Conservation (phyloP, 2,888 invertebrate genomes). For the Spodoptera littoralis region DNA sequence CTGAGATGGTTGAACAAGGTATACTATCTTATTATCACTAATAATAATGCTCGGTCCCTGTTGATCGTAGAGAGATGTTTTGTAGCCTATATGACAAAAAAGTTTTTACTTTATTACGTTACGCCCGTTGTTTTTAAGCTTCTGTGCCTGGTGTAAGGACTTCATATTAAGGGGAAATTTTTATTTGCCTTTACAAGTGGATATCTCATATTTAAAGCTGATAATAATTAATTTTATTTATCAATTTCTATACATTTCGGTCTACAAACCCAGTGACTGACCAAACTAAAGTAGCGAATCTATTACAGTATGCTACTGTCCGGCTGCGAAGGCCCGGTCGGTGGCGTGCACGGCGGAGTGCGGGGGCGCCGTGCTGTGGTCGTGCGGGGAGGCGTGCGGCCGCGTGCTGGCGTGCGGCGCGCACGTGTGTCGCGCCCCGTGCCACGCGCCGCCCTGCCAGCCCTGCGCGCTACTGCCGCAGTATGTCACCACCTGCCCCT, state of each 20-base stretch:
- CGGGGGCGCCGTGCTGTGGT: constrained; percentile 62
- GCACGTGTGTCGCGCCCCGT: constrained; percentile 95
- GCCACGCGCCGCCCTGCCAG: constrained; percentile 94
- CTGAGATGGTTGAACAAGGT: constrained; percentile 91
- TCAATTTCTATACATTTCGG: no score
- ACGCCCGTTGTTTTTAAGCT: no score
- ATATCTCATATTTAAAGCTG: no score
- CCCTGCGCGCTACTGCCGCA: constrained; percentile 88
- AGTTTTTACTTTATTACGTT: no score
- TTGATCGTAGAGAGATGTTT: no score
- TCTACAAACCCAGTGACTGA: no score
- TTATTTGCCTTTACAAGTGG: no score
- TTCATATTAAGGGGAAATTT: no score
- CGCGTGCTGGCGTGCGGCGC: constrained; percentile 95
- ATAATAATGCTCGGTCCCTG: no score
- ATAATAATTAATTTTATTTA: no score
- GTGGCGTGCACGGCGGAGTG: constrained; percentile 70
- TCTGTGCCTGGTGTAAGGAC: no score
- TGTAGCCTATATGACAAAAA: no score
- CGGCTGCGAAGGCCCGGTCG: constrained; percentile 65
- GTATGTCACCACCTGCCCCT: constrained; percentile 75
- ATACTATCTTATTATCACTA: constrained; percentile 9
- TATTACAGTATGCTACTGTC: constrained; percentile 78
- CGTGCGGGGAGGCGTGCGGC: constrained; percentile 94
- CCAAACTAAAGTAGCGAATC: neutral